Evolutionary conservation across 2,888 invertebrate species (phyloP).

Genomic region (Dynastes grantii): DNA sequence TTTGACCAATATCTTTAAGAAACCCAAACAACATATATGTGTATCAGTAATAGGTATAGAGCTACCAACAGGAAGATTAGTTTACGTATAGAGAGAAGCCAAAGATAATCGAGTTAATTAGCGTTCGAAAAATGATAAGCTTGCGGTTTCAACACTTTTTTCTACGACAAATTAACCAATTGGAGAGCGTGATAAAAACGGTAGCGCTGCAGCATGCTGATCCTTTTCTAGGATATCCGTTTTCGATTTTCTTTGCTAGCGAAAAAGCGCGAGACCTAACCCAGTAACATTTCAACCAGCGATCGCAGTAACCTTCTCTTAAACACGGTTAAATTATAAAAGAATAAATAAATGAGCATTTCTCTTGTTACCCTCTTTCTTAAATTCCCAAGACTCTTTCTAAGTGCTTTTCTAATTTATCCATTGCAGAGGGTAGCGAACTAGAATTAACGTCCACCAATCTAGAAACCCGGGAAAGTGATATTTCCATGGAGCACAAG

Average conservation of each 20-base stretch:
- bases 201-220: neutral
- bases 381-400: neutral
- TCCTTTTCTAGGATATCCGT: conserved; percentile 56
- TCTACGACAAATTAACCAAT: conserved; percentile 41
- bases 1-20: no score
- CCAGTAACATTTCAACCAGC: neutral
- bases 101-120: conserved; percentile 39
- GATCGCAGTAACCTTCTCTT: neutral
- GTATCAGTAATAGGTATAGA: no score
- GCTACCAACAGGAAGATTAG: neutral
- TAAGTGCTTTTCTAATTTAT: neutral
- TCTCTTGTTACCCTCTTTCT: neutral
- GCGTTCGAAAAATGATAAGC: conserved; percentile 43
- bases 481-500: conserved; percentile 62
- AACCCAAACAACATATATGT: no score
- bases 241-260: conserved; percentile 46
- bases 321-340: neutral
- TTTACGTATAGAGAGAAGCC: neutral
- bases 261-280: conserved; percentile 14
- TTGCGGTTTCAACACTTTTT: conserved; percentile 46
- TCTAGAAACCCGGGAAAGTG: conserved; percentile 51
- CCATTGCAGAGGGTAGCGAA: conserved; percentile 75
- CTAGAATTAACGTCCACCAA: conserved; percentile 69
- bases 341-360: neutral
- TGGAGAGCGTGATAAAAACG: conserved; percentile 26